Base-by-base conservation (phyloP, 2,888 invertebrate species). In the Drymonia ruficornis region DNA sequence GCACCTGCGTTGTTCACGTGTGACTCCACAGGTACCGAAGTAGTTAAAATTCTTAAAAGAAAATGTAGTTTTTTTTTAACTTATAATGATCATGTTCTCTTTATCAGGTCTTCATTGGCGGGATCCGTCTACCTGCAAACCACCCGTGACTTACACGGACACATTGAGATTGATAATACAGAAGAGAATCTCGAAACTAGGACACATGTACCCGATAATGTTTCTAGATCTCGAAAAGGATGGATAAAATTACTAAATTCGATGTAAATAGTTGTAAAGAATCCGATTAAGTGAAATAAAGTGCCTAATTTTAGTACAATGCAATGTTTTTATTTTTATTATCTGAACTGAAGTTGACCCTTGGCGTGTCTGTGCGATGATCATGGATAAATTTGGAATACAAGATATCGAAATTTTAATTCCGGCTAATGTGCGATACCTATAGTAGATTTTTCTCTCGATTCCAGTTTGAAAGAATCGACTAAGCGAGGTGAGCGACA, bases 1-100 rank as follows among this genome's bases (percentile, higher is more conserved):
- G 96, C 97, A 0, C 98, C 98, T 0, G 96, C 96, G 0, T 84
- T 97, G 11, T 98, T 97, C 72, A 91, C 93, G 1, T 94, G 95
- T 50, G 96, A 96, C 77, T 84, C 93, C 36, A 94, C 94, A 70
- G 95, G 94, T 77, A 80, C 56, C 5, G 19, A 49, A 23, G 4
- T 0, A 23, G 6, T 2, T 7, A 23, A 23, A 23, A 7, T 34
- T 11, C n/a, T n/a, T n/a, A n/a, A n/a, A n/a, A n/a, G n/a, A n/a
- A n/a, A n/a, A n/a, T n/a, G n/a, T n/a, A n/a, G n/a, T n/a, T n/a
- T n/a, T n/a, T n/a, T n/a, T n/a, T n/a, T n/a, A n/a, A n/a, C n/a
- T n/a, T n/a, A n/a, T n/a, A 16, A 12, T 40, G 8, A 12, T 52
- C 1, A 29, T 57, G 13, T 48, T 50, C 52, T 36, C 47, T 58